A percentile compares a stretch with the other conserved stretches of the same genome.
Conservation (phyloP, 2,113 vertebrate genomes). For the Epinephelus cyanopodus region DNA sequence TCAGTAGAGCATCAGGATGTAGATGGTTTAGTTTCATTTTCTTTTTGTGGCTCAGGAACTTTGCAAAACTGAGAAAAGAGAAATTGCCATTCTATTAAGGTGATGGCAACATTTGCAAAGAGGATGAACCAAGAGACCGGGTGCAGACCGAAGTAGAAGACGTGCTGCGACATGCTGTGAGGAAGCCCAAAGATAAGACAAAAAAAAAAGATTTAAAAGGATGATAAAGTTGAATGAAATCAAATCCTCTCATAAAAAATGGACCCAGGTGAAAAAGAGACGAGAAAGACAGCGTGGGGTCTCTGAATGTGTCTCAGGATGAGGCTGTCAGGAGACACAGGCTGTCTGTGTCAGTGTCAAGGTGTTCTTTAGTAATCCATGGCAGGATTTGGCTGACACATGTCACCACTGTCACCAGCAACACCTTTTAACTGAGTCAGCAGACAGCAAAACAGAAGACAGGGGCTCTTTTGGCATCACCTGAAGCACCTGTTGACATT, state of each 20-base stretch:
- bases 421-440: slow-evolving; percentile 58
- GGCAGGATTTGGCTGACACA: slow-evolving; percentile 66
- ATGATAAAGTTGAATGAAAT: background rate
- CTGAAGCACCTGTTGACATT: background rate
- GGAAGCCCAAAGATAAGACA: background rate
- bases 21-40: background rate
- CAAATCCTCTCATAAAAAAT: background rate
- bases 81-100: slow-evolving; percentile 72
- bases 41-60: background rate
- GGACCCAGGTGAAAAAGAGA: background rate
- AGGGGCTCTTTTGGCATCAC: background rate
- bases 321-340: slow-evolving; percentile 12
- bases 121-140: slow-evolving; percentile 79
- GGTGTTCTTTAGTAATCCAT: slow-evolving; percentile 69
- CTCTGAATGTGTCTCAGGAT: slow-evolving; percentile 23
- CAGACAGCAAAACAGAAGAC: slow-evolving; percentile 27
- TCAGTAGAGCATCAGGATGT: slow-evolving; percentile 6
- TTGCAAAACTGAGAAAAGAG: slow-evolving; percentile 32
- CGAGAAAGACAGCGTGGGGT: background rate
- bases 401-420: slow-evolving; percentile 17
- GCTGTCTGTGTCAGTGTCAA: slow-evolving; percentile 8
- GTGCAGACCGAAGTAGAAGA: slow-evolving; percentile 73
- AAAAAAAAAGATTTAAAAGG: background rate
- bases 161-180: slow-evolving; percentile 37
- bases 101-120: slow-evolving; percentile 50